phyloP scores from a whole-genome alignment of 1,140 invertebrate genomes.

The Drosophila kepulauana region DNA sequence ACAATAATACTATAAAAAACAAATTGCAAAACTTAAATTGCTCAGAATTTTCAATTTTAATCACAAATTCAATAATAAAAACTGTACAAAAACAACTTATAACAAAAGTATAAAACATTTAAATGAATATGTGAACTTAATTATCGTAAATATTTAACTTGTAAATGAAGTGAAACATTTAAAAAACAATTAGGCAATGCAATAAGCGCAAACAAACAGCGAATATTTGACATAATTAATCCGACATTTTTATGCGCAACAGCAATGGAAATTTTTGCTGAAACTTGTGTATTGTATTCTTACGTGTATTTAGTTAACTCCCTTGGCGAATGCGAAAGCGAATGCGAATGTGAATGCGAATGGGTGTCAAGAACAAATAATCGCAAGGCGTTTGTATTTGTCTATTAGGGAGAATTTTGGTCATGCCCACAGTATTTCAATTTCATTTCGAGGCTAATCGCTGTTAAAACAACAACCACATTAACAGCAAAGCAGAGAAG shows the following conservation, averaged over 20 bases:
- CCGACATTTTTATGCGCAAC: slow-evolving; percentile 26
- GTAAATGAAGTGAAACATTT: not conserved
- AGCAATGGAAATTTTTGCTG: not conserved
- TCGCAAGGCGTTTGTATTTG: slow-evolving; percentile 71
- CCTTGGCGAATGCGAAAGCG: not conserved
- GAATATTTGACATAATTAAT: slow-evolving; percentile 25
- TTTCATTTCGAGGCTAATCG: slow-evolving; percentile 66
- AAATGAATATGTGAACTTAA: no score
- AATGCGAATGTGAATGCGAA: not conserved
- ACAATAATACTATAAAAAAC: no score
- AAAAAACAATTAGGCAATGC: slow-evolving; percentile 11
- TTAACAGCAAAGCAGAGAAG: slow-evolving; percentile 10
- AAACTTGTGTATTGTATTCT: not conserved
- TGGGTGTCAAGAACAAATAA: slow-evolving; percentile 59
- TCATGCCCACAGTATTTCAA: slow-evolving; percentile 37
- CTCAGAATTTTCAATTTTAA: no score
- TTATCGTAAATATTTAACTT: no score
- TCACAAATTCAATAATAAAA: no score
- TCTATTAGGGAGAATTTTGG: slow-evolving; percentile 35
- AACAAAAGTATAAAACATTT: no score
- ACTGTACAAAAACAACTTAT: no score
- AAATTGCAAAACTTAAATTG: no score
- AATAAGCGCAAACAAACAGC: not conserved
- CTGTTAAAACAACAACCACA: slow-evolving; percentile 42
- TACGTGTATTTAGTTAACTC: no score